These are phyloP conservation scores for Gonioctena quinquepunctata DNA, from an alignment of 1,140 invertebrate genomes.

Conservation along the genomic window DNA sequence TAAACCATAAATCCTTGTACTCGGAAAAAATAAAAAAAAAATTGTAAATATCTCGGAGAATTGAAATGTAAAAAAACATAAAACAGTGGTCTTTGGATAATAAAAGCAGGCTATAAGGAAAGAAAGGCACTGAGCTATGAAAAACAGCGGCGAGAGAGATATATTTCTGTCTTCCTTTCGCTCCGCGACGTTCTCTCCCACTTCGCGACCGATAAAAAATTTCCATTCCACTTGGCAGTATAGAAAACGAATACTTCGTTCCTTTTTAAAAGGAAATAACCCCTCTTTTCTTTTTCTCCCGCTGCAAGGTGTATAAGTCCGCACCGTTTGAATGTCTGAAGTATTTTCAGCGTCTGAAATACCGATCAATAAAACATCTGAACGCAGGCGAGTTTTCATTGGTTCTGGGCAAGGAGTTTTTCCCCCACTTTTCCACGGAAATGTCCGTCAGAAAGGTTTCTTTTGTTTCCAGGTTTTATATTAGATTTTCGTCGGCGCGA, in stretches of 20 bases:
- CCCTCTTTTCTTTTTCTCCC: slow-evolving; percentile 27
- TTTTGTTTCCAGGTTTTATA: slow-evolving; percentile 49
- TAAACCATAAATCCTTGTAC: not conserved
- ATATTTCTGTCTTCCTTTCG: not conserved
- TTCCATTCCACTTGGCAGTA: slow-evolving; percentile 21
- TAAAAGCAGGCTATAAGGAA: slow-evolving; percentile 10
- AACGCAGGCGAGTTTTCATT: slow-evolving; percentile 46
- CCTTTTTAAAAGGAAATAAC: slow-evolving; percentile 36
- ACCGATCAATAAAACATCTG: slow-evolving; percentile 48
- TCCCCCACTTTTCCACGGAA: slow-evolving; percentile 47
- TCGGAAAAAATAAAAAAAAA: not conserved
- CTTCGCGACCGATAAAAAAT: slow-evolving; percentile 14
- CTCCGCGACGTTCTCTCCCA: not conserved
- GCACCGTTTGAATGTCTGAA: slow-evolving; percentile 40
- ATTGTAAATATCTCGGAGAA: slow-evolving; percentile 2
- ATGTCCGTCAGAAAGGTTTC: slow-evolving; percentile 48
- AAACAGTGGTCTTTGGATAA: slow-evolving; percentile 12
- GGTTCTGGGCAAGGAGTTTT: slow-evolving; percentile 45
- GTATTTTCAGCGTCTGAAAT: slow-evolving; percentile 42
- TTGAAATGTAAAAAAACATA: slow-evolving; percentile 19
- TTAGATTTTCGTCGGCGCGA: slow-evolving; percentile 38
- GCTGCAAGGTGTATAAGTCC: slow-evolving; percentile 31
- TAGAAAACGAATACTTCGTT: slow-evolving; percentile 25
- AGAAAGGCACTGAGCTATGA: slow-evolving; percentile 12
- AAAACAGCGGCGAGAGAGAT: slow-evolving; percentile 3